Conservation (phyloP, 2,113 vertebrate genomes). For the Sigmodon hispidus region DNA sequence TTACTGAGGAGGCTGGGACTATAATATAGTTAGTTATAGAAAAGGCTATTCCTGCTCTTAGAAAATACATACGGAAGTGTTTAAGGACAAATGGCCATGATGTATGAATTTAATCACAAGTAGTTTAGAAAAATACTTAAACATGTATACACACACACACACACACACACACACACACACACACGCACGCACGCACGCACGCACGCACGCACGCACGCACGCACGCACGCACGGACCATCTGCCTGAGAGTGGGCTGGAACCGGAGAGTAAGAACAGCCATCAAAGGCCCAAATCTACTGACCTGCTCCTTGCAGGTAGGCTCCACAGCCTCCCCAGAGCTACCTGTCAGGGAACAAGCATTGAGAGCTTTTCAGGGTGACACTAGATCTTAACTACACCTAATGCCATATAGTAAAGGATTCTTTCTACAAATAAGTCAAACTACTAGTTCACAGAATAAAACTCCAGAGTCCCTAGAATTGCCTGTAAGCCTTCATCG, state of each 20-base stretch:
- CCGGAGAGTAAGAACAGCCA: neutral
- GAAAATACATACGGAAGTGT: neutral
- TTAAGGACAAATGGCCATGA: slow-evolving; percentile 15
- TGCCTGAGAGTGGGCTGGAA: neutral
- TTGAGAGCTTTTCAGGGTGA: neutral
- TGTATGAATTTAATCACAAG: neutral
- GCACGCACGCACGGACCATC: neutral
- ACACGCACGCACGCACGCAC: too few relatives aligned
- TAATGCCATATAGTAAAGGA: neutral
- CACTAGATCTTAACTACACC: neutral
- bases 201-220: neutral
- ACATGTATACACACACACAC: neutral
- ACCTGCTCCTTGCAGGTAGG: neutral
- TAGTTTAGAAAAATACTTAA: neutral
- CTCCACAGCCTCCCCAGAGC: too few relatives aligned
- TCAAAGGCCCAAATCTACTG: neutral
- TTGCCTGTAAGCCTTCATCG: neutral
- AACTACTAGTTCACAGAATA: neutral
- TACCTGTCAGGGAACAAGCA: neutral
- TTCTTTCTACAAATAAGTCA: neutral
- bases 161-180: neutral
- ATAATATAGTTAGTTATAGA: neutral
- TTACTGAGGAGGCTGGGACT: neutral
- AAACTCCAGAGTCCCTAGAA: neutral
- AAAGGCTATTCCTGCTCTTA: slow-evolving; percentile 6